Conservation (phyloP, 2,113 vertebrate genomes). For the Menura novaehollandiae region DNA sequence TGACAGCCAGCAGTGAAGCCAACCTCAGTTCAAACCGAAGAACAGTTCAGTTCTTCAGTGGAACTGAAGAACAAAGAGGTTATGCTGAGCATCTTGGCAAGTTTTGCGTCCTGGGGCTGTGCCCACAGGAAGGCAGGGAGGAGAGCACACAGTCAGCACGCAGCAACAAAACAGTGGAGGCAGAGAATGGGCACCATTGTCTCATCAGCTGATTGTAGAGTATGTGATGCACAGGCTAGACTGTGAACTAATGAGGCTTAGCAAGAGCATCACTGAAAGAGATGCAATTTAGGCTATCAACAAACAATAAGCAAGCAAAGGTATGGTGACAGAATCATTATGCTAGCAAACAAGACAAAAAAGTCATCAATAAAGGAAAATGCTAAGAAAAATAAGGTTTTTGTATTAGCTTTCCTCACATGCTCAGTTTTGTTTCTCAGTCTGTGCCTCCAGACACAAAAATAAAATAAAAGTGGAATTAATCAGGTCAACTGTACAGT, state of each 20-base stretch:
- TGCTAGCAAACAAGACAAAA: not conserved
- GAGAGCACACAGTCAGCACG: rapidly evolving
- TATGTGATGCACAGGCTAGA: not conserved
- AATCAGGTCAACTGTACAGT: not conserved
- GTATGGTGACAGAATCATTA: not conserved
- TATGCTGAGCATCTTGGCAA: not conserved
- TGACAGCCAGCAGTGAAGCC: not conserved
- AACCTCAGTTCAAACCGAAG: not conserved
- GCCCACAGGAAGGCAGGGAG: not conserved
- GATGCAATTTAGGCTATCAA: not conserved
- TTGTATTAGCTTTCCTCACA: not conserved
- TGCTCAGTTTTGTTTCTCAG: not conserved
- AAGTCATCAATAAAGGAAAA: not conserved
- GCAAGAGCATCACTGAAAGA: not conserved
- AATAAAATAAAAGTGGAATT: not conserved
- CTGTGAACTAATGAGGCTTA: not conserved
- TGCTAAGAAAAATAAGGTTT: not conserved
- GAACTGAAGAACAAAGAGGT: not conserved
- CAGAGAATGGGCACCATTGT: not conserved
- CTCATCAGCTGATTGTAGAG: not conserved
- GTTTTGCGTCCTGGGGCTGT: not conserved
- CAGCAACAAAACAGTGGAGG: not conserved
- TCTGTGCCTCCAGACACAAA: not conserved
- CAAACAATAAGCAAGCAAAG: not conserved
- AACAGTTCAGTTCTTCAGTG: not conserved